Conservation (phyloP, 2,797 vertebrate genomes). For the Psittacula echo region DNA sequence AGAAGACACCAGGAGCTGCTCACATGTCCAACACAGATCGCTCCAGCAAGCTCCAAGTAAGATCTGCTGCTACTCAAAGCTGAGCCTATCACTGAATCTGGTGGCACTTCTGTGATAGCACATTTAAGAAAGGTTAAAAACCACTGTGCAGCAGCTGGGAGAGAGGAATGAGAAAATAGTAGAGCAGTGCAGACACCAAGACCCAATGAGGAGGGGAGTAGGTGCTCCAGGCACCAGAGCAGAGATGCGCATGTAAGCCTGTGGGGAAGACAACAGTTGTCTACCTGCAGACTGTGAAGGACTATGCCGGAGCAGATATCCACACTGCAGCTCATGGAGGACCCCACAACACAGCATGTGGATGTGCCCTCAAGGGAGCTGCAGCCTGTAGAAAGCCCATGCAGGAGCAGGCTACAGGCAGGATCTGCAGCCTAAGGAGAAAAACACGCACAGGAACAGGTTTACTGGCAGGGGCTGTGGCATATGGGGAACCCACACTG, state of each 20-base stretch:
- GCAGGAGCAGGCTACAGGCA: background rate
- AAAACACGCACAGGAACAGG: fast-evolving
- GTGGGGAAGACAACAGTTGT: background rate
- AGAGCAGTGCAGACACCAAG: background rate
- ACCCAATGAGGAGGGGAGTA: background rate
- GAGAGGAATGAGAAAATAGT: background rate
- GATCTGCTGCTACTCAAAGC: background rate
- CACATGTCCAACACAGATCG: background rate
- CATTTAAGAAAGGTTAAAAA: background rate
- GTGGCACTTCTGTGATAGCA: background rate
- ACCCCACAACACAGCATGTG: background rate
- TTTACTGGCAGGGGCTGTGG: background rate
- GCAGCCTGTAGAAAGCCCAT: background rate
- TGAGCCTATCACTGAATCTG: background rate
- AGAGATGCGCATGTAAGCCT: background rate
- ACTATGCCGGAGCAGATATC: background rate
- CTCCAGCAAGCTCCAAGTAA: background rate
- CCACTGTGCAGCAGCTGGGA: background rate
- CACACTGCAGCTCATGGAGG: background rate
- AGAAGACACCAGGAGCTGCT: background rate
- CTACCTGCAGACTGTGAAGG: background rate
- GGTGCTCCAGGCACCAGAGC: background rate
- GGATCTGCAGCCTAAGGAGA: background rate
- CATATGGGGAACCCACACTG: background rate
- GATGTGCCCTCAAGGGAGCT: background rate